Base-by-base conservation (phyloP, 2,888 invertebrate genomes). In the Cataglyphis livida region DNA sequence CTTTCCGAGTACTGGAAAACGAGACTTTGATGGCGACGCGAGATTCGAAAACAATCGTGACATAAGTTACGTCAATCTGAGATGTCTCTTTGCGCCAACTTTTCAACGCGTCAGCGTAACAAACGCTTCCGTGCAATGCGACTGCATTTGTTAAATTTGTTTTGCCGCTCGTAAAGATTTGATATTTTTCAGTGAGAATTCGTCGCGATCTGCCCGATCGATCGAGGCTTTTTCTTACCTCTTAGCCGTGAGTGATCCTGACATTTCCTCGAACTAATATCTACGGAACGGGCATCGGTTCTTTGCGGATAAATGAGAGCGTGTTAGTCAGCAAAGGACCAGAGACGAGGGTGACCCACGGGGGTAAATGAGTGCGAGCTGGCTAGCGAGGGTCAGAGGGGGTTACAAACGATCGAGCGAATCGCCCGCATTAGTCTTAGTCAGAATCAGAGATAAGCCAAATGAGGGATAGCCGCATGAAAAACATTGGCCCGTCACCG, bases 371-470 rank as follows among this genome's bases (percentile, higher is more conserved):
- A 91, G 89, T 68, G 88, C 79, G 76, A 78, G 82, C 78, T 64
- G 71, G 74, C 82, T 76, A 66, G 64, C 66, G 68, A 76, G 81
- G 71, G 84, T 73, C 74, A 65, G 87, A 82, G 89, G 90, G 88
- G 88, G 92, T 92, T 93, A 93, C 92, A 92, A 93, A 93, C 92
- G 93, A 93, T 92, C 91, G 87, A 84, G 91, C 90, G 91, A 92
- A 93, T 93, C 93, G 91, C 81, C 85, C 83, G 91, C 93, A 93
- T 93, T 93, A 93, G 92, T 93, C 92, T 93, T 89, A 90, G 92
- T 93, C 92, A 92, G 93, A 93, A 92, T 92, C 92, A 93, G 93
- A 93, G 92, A 93, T 93, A 93, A 93, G 90, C 93, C 91, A 91
- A 91, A 92, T 92, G 93, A 92, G 90, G 90, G 90, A 92, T 91